Evolutionary conservation across 2,113 vertebrate species (phyloP).

Genomic region (Chelonoidis abingdonii): DNA sequence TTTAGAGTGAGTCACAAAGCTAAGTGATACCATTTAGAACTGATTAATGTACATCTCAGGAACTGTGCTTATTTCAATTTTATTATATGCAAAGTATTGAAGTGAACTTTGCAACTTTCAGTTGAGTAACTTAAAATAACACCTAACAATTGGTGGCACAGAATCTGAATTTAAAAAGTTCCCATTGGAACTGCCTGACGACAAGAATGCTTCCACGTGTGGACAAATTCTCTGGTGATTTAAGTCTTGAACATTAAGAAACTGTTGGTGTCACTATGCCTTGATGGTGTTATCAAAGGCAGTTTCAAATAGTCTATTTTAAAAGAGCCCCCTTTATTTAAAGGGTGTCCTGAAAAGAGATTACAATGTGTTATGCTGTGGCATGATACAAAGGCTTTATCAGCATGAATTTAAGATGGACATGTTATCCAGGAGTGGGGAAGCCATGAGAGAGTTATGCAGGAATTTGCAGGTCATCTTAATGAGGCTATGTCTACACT

Average conservation of each 20-base stretch:
- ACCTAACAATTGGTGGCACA: neutral
- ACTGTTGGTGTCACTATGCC: conserved; percentile 5
- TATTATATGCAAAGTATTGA: neutral
- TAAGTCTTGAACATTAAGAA: conserved; percentile 8
- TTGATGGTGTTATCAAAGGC: conserved; percentile 17
- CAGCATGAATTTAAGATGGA: neutral
- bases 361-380: neutral
- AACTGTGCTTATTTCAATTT: conserved; percentile 44
- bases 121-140: neutral
- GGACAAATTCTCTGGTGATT: neutral
- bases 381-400: neutral
- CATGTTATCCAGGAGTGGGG: neutral
- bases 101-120: neutral
- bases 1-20: neutral
- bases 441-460: neutral
- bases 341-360: neutral
- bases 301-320: neutral
- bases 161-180: neutral
- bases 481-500: too few relatives aligned
- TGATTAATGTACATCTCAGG: conserved; percentile 35
- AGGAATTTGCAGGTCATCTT: neutral
- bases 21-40: conserved; percentile 66
- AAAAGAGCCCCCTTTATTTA: neutral
- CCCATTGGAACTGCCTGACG: neutral
- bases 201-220: neutral